Percentiles rank a stretch among this genome's conserved stretches.
Evolutionary conservation across 23 tunicate genomes (phyloP).

Genomic region (Phallusia fumigata): DNA sequence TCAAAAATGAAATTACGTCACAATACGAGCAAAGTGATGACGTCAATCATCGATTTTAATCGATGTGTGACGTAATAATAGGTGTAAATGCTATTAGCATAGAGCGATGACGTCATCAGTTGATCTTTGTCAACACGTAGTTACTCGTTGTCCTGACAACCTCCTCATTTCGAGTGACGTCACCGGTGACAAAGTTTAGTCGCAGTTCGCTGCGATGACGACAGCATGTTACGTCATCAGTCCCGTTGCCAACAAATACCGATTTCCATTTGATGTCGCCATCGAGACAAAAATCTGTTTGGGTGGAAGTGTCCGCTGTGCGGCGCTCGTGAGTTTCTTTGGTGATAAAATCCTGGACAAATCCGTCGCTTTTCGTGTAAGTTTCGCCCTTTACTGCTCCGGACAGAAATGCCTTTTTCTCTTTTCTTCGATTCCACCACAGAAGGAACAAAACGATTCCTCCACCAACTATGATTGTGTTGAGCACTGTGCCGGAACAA

Average conservation of each 20-base stretch:
- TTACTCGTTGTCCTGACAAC: constrained; percentile 17
- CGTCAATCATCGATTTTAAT: too few relatives aligned
- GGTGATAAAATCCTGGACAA: neutral
- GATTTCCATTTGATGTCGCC: constrained; percentile 32
- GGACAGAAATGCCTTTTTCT: neutral
- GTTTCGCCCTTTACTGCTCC: neutral
- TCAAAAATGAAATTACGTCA: too few relatives aligned
- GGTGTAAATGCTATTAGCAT: too few relatives aligned
- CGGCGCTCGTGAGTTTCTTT: neutral
- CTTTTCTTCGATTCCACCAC: constrained; percentile 27
- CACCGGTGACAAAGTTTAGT: constrained; percentile 38
- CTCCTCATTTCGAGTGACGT: constrained; percentile 26
- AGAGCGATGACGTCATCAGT: constrained; percentile 14
- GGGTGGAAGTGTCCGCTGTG: constrained; percentile 19
- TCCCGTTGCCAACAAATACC: constrained; percentile 34
- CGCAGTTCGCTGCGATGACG: constrained; percentile 47
- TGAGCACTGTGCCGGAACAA: neutral
- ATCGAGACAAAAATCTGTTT: constrained; percentile 14
- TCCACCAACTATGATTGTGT: constrained; percentile 20
- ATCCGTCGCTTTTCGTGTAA: neutral
- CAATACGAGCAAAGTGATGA: too few relatives aligned
- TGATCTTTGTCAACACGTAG: constrained; percentile 26
- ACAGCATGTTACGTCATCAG: constrained; percentile 1
- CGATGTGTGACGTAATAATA: too few relatives aligned
- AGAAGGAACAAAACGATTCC: constrained; percentile 28